Base-by-base conservation (phyloP, 1,140 invertebrate species). In the Drosophila prosaltans region DNA sequence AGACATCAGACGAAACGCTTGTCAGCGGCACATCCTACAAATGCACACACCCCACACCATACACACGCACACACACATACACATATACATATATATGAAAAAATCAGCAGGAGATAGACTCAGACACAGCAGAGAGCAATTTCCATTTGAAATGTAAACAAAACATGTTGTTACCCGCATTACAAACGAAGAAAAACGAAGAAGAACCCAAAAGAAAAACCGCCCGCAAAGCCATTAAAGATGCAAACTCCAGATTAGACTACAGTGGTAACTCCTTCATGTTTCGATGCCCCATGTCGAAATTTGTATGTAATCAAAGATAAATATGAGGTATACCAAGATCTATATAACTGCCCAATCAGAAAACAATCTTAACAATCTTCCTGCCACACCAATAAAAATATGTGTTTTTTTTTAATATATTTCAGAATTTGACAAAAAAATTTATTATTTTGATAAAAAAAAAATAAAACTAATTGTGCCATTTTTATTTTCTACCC, bases 141-240 rank as follows among this genome's bases (percentile, higher is more conserved):
- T 86, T 79, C 83, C 67, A 86, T 86, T 88, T 82, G 69, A 79
- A 86, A 80, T 68, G 83, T 86, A 86, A 86, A 86, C 83, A 86
- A 74, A 86, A 76, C 76, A 88, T 79, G 76, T 68, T 79, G 83
- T 76, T 76, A 69, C 72, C 79, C 82, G 83, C 79, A 86, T 80
- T 79, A 80, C 86, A 68, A 69, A 61, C 61, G 30, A 28, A 9
- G 40, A 43, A 55, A 58, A 60, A 65, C 40, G 30, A 41, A 48
- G 41, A 54, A 39, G 67, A 40, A 76, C 79, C 79, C 67, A 70
- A 65, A 54, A 78, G 63, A 65, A 62, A 57, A 69, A 51, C 67
- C 74, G 74, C 61, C 70, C 36, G 69, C 69, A 63, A 73, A 51
- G 59, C 58, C 69, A 78, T 75, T 75, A 65, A 68, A 75, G 73